Percentiles rank a stretch among this genome's conserved stretches.
Evolutionary conservation across 2,888 invertebrate genomes (phyloP).

Genomic region (Calephelis perditalis): DNA sequence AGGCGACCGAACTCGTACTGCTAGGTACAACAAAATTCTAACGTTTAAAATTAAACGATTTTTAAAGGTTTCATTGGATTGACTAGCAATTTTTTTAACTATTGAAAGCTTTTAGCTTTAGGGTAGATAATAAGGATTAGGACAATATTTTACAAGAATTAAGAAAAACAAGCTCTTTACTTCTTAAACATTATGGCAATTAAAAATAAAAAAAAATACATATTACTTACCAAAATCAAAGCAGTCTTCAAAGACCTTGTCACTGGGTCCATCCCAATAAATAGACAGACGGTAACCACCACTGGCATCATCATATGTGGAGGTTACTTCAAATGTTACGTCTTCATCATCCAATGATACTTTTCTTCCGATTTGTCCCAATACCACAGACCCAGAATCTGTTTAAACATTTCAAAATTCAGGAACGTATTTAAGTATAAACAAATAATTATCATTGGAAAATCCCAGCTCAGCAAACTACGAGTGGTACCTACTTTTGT

Average conservation of each 20-base stretch:
- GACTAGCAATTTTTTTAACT: no score
- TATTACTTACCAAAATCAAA: slow-evolving; percentile 55
- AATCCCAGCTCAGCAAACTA: no score
- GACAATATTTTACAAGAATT: no score
- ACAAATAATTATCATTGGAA: no score
- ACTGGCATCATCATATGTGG: slow-evolving; percentile 38
- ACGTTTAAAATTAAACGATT: no score
- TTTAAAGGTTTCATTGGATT: no score
- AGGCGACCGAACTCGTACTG: no score
- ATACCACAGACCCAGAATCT: slow-evolving; percentile 37
- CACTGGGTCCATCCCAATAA: slow-evolving; percentile 59
- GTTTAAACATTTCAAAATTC: slow-evolving; percentile 12
- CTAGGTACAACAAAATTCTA: no score
- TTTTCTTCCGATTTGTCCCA: slow-evolving; percentile 55
- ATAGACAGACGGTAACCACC: slow-evolving; percentile 51
- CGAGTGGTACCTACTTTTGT: no score
- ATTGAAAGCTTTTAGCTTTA: no score
- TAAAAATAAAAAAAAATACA: not conserved
- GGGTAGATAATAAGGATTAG: no score
- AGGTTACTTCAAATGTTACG: slow-evolving; percentile 44
- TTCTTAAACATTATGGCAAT: not conserved
- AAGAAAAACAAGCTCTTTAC: no score
- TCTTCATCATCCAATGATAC: slow-evolving; percentile 39
- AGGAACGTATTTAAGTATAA: not conserved
- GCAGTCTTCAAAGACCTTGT: slow-evolving; percentile 67